These are phyloP conservation scores for Struthio camelus DNA, from an alignment of 2,113 vertebrate genomes.

Conservation along the genomic window DNA sequence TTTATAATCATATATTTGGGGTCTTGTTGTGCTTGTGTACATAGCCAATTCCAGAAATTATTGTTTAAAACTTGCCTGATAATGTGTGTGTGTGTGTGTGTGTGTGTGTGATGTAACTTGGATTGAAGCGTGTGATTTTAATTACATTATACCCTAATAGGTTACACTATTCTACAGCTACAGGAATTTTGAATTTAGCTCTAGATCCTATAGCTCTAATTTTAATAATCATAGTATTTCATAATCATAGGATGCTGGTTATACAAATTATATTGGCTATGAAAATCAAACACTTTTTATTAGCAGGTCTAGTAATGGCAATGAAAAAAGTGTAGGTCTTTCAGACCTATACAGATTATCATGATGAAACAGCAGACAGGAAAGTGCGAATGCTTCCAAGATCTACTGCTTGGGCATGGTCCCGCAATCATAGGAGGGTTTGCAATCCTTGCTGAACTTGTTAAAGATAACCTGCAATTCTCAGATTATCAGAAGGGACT, in stretches of 20 bases:
- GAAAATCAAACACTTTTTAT: conserved; percentile 27
- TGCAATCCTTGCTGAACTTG: neutral
- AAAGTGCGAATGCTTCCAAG: neutral
- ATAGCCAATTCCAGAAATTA: neutral
- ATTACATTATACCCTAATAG: neutral
- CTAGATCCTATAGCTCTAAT: neutral
- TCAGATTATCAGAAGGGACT: neutral
- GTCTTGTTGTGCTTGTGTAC: neutral
- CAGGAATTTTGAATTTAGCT: conserved; percentile 15
- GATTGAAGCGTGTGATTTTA: neutral
- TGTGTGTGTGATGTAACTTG: neutral
- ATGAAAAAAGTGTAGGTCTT: neutral
- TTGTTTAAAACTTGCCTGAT: neutral
- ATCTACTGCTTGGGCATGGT: neutral
- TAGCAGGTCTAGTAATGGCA: neutral
- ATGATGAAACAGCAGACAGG: neutral
- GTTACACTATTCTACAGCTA: neutral
- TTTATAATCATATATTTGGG: neutral
- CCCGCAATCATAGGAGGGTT: neutral
- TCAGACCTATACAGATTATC: neutral
- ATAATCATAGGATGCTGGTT: neutral
- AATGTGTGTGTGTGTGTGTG: neutral
- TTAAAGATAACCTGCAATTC: neutral
- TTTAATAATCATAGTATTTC: conserved; percentile 21
- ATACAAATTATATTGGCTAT: neutral